These are phyloP conservation scores for Stenopsyche tienmushanensis DNA, from an alignment of 1,140 invertebrate species.

Conservation along the genomic window DNA sequence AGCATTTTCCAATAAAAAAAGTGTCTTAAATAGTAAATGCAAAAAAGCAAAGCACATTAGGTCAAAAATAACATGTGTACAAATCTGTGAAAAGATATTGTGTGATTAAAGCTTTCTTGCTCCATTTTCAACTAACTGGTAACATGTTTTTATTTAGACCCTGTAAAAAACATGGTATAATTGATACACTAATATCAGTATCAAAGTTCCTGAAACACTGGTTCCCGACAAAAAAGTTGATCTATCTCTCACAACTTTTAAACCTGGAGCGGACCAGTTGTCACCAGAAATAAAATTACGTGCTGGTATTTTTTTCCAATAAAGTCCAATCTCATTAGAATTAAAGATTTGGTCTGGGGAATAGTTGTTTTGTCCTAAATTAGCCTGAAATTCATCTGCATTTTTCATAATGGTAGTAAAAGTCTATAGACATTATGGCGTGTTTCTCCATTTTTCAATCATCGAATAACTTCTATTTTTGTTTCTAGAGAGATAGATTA, in stretches of 20 bases:
- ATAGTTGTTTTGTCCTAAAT: slow-evolving; percentile 47
- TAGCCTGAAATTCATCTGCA: slow-evolving; percentile 46
- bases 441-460: too few relatives aligned
- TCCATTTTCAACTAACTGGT: slow-evolving; percentile 49
- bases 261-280: slow-evolving; percentile 46
- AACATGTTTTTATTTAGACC: slow-evolving; percentile 41
- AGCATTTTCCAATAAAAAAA: slow-evolving; percentile 45
- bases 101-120: slow-evolving; percentile 51
- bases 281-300: slow-evolving; percentile 43
- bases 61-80: slow-evolving; percentile 43
- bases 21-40: slow-evolving; percentile 39
- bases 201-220: slow-evolving; percentile 49
- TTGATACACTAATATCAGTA: slow-evolving; percentile 50
- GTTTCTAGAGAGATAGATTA: too few relatives aligned
- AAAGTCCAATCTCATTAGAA: slow-evolving; percentile 48
- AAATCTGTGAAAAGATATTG: slow-evolving; percentile 46
- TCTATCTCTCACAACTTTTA: slow-evolving; percentile 46
- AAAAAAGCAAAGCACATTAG: slow-evolving; percentile 42
- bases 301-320: slow-evolving; percentile 47
- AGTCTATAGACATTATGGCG: too few relatives aligned
- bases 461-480: too few relatives aligned
- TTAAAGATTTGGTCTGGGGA: slow-evolving; percentile 49
- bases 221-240: slow-evolving; percentile 47
- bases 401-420: too few relatives aligned
- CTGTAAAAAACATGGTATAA: slow-evolving; percentile 47